Conservation (phyloP, 2,888 invertebrate genomes). For the Pocota personata region DNA sequence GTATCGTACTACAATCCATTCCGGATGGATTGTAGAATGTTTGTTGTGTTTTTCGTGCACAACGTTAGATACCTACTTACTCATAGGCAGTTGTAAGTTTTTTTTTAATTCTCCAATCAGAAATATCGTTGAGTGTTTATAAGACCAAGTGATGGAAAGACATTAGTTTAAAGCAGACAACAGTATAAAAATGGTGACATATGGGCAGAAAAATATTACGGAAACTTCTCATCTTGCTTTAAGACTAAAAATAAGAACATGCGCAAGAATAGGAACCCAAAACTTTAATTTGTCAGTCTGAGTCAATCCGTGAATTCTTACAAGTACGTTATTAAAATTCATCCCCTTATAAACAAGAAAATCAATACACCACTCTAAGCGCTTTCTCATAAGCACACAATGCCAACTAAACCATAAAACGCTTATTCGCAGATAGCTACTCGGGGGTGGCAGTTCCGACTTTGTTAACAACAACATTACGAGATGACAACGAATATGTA, state of each 20-base stretch:
- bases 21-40: too few species aligned
- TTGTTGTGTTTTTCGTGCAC: too few species aligned
- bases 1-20: too few species aligned
- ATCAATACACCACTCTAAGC: conserved; percentile 39
- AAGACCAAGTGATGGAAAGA: too few species aligned
- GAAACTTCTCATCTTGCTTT: too few species aligned
- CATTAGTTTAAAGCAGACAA: too few species aligned
- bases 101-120: too few species aligned
- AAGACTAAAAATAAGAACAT: neutral
- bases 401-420: conserved; percentile 46
- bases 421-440: conserved; percentile 60
- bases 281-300: neutral
- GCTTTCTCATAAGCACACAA: conserved; percentile 24
- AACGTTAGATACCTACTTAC: too few species aligned
- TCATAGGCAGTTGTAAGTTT: too few species aligned
- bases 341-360: conserved; percentile 34
- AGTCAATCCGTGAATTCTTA: neutral
- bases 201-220: too few species aligned
- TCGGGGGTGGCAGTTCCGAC: conserved; percentile 48
- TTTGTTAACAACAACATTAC: conserved; percentile 72
- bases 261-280: neutral
- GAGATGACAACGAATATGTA: conserved; percentile 68
- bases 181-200: too few species aligned
- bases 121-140: too few species aligned
- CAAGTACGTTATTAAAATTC: conserved; percentile 18